Evolutionary conservation across 1,140 invertebrate species (phyloP), one percentile per base, ranked within the genome.

Genomic region (Drosophila miranda): DNA sequence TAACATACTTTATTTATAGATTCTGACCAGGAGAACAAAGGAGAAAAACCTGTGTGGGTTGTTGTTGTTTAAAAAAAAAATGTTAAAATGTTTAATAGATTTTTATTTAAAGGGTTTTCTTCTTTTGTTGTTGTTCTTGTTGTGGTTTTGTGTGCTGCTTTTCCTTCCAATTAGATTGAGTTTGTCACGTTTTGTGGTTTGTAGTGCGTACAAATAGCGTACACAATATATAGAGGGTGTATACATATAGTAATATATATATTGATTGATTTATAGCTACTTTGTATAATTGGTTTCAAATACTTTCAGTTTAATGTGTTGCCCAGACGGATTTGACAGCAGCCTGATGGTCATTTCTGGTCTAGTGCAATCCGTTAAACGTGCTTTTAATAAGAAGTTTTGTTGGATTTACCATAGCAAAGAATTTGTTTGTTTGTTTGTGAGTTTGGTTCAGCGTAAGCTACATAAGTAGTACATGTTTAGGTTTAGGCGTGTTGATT

Each of bases 91-190:
- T 83, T 83, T 87, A 69, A 69, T 86, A 60, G 46, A 74, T 74
- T 77, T 87, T 76, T 86, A 69, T 80, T 68, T 68, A 44, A 74
- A 48, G 30, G 50, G 21, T 68, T 78, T 86, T 59, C 48, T 52
- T 41, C 64, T 59, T 78, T 71, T 59, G 54, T 77, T n/a, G 42
- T 45, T 74, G 61, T 74, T 62, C 70, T 49, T 59, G 46, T 55
- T 23, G 46, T 55, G 34, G 34, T 16, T 75, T 75, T 75, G 67
- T 78, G 78, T 82, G 78, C 75, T 82, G 57, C 52, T 34, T 67
- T 78, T 79, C 53, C 26, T 71, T 83, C 74, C 83, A 88, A 88
- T 87, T 88, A 75, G 28, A 87, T 88, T 82, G 83, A 78, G 75
- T 86, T 86, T 88, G 62, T 71, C 66, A 82, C 74, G 54, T 75